Conservation (phyloP, 2,113 vertebrate genomes). For the Neotragus pygmaeus region DNA sequence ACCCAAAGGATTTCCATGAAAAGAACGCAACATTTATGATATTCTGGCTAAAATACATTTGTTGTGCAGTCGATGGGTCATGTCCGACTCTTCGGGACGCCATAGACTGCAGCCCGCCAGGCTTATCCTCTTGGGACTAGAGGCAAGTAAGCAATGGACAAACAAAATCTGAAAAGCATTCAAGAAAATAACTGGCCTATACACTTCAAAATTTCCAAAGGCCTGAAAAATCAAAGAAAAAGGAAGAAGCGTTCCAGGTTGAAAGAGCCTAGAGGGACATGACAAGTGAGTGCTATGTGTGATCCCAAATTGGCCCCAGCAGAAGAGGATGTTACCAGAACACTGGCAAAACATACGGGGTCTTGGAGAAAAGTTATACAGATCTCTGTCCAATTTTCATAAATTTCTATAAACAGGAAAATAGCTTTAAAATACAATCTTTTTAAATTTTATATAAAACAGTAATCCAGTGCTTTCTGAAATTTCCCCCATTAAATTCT, state of each 20-base stretch:
- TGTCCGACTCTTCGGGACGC: not conserved
- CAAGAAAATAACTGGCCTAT: not conserved
- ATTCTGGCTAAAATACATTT: not conserved
- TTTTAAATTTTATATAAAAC: not conserved
- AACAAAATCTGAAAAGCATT: not conserved
- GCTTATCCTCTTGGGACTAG: not conserved
- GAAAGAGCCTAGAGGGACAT: not conserved
- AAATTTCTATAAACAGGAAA: not conserved
- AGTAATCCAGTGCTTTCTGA: not conserved
- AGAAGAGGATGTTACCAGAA: not conserved
- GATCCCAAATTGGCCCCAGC: not conserved
- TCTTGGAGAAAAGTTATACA: not conserved
- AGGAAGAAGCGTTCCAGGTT: not conserved
- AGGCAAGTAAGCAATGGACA: not conserved
- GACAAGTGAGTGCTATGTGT: fast-evolving
- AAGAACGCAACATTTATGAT: not conserved
- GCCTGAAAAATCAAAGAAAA: not conserved
- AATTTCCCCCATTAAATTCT: not conserved
- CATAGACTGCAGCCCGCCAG: not conserved
- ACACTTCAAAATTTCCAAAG: not conserved
- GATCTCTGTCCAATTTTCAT: not conserved
- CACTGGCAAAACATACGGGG: not conserved
- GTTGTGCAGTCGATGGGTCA: fast-evolving
- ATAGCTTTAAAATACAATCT: not conserved
- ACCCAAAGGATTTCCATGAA: not conserved